Evolutionary conservation across 1,140 invertebrate species (phyloP).

Genomic region (Drosophila yakuba): DNA sequence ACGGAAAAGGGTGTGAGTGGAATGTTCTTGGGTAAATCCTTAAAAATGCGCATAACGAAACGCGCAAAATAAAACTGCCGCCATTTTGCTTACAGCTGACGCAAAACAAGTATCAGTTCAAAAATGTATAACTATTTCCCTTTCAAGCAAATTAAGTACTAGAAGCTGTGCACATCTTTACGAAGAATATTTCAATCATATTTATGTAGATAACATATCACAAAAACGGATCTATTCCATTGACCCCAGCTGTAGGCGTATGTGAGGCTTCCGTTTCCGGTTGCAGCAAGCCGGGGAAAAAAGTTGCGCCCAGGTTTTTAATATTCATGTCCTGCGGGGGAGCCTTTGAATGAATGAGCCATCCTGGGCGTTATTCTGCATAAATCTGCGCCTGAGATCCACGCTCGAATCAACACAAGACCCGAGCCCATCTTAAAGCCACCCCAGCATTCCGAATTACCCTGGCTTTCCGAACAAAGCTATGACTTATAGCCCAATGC

Average conservation of each 20-base stretch:
- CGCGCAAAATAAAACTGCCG: slow-evolving; percentile 38
- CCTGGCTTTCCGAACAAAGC: slow-evolving; percentile 8
- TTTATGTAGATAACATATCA: background rate
- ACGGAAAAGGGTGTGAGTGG: background rate
- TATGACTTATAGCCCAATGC: slow-evolving; percentile 50
- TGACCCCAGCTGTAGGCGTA: slow-evolving; percentile 1
- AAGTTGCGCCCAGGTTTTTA: slow-evolving; percentile 38
- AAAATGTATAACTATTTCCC: background rate
- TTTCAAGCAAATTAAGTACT: background rate
- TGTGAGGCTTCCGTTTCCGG: slow-evolving; percentile 48
- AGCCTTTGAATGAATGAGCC: slow-evolving; percentile 51
- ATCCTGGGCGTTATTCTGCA: slow-evolving; percentile 46
- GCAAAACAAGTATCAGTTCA: background rate
- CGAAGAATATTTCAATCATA: background rate
- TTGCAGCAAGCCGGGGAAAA: slow-evolving; percentile 30
- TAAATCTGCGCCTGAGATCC: slow-evolving; percentile 57
- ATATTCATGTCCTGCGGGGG: slow-evolving; percentile 68
- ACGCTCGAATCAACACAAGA: slow-evolving; percentile 79
- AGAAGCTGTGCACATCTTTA: background rate
- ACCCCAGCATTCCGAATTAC: slow-evolving; percentile 12
- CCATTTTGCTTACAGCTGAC: slow-evolving; percentile 25
- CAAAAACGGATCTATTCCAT: background rate
- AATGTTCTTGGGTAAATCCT: slow-evolving; percentile 45
- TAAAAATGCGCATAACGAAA: slow-evolving; percentile 71
- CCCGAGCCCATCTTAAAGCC: slow-evolving; percentile 26